Base-by-base conservation (phyloP, 2,113 vertebrate genomes). In the Xenopus tropicalis region DNA sequence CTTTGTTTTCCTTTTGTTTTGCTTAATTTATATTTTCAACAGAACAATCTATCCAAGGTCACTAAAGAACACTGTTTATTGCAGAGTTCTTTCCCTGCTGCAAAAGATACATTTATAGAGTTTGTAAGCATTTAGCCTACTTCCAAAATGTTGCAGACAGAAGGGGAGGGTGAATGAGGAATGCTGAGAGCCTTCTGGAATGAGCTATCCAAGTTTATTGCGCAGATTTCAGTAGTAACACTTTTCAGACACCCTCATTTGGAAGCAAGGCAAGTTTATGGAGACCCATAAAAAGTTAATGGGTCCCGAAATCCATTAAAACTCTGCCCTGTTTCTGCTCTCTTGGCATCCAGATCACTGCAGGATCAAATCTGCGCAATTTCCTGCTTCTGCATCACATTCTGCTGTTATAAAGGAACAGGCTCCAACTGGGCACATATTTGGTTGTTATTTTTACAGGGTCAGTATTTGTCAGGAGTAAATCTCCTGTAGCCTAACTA, bases 231-330 rank as follows among this genome's bases (percentile, higher is more conserved):
- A 69, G 73, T 58, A 69, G 66, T 69, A 76, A 63, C 73, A 76
- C 66, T 69, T 69, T 44, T 63, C 66, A 63, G 73, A 69, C 73
- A 63, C 72, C 72, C 56, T 74, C 66, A 76, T 76, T 76, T 76
- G 58, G 59, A 63, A 76, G 73, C 73, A 69, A 69, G 66, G 73
- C 73, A 76, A 76, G 73, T 76, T 76, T 76, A 76, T 76, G 25
- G 66, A 76, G 73, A 76, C 61, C 73, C 73, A 69, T 76, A 76
- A 76, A 76, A 76, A 76, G 73, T 76, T 76, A 76, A 76, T 76
- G 73, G 73, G 65, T 76, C 73, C 73, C 73, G 58, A 76, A 76
- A 76, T 69, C 73, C 73, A 76, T 76, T 69, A 76, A 76, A 76
- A 66, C 73, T 76, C 66, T 76, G 73, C 73, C 73, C 66, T 69